A percentile compares a stretch with the other conserved stretches of the same genome.
These are phyloP conservation scores for Diaprepes abbreviatus DNA, from an alignment of 2,888 invertebrate species.

Conservation along the genomic window DNA sequence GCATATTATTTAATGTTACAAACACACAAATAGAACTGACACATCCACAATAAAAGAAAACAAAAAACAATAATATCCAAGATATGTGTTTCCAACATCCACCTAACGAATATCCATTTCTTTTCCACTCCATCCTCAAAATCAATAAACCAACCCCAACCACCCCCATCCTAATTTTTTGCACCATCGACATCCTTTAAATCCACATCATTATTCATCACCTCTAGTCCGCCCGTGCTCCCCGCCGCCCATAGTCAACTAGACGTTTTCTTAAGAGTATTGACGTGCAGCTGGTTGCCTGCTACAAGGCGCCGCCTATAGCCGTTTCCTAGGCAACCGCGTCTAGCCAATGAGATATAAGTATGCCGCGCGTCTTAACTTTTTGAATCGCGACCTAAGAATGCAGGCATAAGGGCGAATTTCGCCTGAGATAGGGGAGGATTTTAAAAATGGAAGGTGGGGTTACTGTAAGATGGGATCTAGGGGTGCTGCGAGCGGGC, in stretches of 20 bases:
- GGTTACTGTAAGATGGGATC: constrained; percentile 42
- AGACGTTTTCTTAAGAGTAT: constrained; percentile 49
- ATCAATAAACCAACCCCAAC: not conserved
- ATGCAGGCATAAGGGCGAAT: constrained; percentile 61
- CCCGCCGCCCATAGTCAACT: constrained; percentile 25
- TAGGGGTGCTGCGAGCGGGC: constrained; percentile 17
- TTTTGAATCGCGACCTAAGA: constrained; percentile 61
- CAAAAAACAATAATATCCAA: too few species aligned
- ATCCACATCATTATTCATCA: constrained; percentile 37
- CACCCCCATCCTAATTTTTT: constrained; percentile 13
- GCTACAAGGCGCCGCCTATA: constrained; percentile 51
- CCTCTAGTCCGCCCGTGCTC: constrained; percentile 21
- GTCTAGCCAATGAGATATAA: constrained; percentile 66
- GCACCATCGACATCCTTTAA: constrained; percentile 26
- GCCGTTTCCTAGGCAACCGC: constrained; percentile 64
- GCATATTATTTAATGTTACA: too few species aligned
- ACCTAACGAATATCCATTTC: too few species aligned
- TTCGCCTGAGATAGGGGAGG: constrained; percentile 63
- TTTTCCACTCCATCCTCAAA: not conserved
- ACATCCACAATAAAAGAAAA: too few species aligned
- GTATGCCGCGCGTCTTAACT: constrained; percentile 64
- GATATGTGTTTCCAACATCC: too few species aligned
- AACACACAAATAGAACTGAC: too few species aligned
- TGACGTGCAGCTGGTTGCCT: constrained; percentile 46
- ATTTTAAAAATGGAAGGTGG: constrained; percentile 57